Evolutionary conservation across 2,113 vertebrate species (phyloP), one percentile per base, ranked within the genome.

Genomic region (Indri indri): DNA sequence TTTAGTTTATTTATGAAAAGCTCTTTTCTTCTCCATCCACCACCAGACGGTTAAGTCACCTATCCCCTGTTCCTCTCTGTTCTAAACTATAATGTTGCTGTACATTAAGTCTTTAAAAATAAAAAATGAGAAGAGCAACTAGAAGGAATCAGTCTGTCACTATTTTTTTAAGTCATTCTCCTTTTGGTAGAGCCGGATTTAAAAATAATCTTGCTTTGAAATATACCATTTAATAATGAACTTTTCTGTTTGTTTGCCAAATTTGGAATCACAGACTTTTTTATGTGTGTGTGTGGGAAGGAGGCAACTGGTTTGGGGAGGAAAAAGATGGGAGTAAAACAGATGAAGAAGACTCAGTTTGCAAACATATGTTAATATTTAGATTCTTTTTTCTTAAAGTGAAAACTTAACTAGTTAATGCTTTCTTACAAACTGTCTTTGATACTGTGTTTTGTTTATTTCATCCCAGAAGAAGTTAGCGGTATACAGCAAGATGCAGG

Each of bases 401-500:
- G 95, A 98, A 95, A 93, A 80, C 68, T 98, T 97, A 98, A 98
- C n/a, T 88, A 32, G 92, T 92, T 96, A 73, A 96, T 98, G 95
- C 66, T 40, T 88, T 97, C 94, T 84, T 40, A 59, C 82, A 85
- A 92, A 98, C 88, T 97, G 77, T 90, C 96, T 87, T 97, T 98
- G 95, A 98, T 96, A 71, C 92, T 98, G 92, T 98, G 97, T 98
- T 97, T 97, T 98, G 88, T 98, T 98, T 98, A 97, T 97, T 97
- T 95, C 87, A 97, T 97, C 96, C 95, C 98, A 99, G 99, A 99
- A 99, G 98, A 99, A 99, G 98, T 99, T 99, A 98, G 98, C 98
- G 98, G 99, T 98, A 97, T 99, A 99, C 99, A 99, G 97, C 98
- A 99, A 99, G 99, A 99, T 99, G 99, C 99, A 99, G 98, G 99